These are phyloP conservation scores for Hafferia zeledoni DNA, from an alignment of 2,797 vertebrate species.

Conservation along the genomic window DNA sequence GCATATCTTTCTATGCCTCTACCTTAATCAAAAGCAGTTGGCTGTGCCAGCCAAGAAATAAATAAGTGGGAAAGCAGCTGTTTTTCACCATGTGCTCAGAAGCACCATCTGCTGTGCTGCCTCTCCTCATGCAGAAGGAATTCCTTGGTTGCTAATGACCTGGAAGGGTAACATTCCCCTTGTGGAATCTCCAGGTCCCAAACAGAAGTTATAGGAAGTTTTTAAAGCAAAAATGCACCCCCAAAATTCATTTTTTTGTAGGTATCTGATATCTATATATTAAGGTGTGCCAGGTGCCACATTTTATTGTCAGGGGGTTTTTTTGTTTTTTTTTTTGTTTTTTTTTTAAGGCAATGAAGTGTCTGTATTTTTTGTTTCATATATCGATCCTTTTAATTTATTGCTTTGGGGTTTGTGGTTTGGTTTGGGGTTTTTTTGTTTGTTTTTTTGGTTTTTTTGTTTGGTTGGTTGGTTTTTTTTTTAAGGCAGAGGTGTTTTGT, in stretches of 20 bases:
- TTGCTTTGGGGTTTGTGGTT: neutral
- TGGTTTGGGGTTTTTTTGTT: too few relatives aligned
- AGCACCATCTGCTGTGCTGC: neutral
- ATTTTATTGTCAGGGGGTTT: neutral
- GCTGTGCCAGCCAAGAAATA: neutral
- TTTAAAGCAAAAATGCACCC: neutral
- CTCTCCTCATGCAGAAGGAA: neutral
- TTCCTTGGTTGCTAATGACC: neutral
- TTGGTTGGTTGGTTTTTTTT: too few relatives aligned
- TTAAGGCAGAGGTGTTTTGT: neutral
- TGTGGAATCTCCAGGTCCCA: fast-evolving
- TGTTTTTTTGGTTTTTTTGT: too few relatives aligned
- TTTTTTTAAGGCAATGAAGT: neutral
- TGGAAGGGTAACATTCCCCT: neutral
- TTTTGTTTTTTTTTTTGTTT: neutral
- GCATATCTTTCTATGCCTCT: neutral
- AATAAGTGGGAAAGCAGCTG: constrained; percentile 12
- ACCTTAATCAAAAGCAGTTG: neutral
- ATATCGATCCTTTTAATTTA: neutral
- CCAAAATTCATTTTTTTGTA: neutral
- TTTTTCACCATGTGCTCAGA: neutral
- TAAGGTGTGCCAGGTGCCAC: neutral
- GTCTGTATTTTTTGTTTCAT: neutral
- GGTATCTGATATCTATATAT: too few relatives aligned
- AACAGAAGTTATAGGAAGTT: fast-evolving